A percentile compares a stretch with the other conserved stretches of the same genome.
Evolutionary conservation across 2,888 invertebrate genomes (phyloP).

Genomic region (Ptilodon capucinus): DNA sequence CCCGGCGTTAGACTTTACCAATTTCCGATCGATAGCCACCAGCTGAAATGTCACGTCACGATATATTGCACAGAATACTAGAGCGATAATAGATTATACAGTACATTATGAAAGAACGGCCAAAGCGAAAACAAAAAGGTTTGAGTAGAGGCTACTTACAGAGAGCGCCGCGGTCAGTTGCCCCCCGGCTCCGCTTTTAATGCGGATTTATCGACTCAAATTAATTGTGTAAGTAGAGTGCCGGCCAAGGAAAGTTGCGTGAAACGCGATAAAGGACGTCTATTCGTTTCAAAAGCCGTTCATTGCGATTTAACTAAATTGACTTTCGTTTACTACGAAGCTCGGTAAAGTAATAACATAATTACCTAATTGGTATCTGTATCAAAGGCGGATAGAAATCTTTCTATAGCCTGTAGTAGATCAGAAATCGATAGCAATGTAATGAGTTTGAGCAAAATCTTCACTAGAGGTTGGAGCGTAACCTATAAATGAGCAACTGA

Average conservation of each 20-base stretch:
- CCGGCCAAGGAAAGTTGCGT: conserved; percentile 73
- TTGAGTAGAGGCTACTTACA: conserved; percentile 67
- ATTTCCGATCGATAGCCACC: conserved; percentile 55
- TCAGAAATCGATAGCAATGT: neutral
- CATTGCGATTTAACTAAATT: conserved; percentile 64
- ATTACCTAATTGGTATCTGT: conserved; percentile 5
- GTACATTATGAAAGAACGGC: conserved; percentile 47
- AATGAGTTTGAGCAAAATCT: too few species aligned
- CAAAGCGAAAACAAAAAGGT: conserved; percentile 65
- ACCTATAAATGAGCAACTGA: too few species aligned
- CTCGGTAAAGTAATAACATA: conserved; percentile 33
- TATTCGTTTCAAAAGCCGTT: conserved; percentile 61
- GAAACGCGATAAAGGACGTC: conserved; percentile 72
- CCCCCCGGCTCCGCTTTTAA: conserved; percentile 73
- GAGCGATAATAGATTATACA: conserved; percentile 53
- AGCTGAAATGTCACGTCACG: conserved; percentile 44
- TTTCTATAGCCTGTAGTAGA: too few species aligned
- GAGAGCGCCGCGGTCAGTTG: conserved; percentile 68
- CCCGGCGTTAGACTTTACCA: conserved; percentile 48
- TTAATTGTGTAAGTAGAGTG: conserved; percentile 80
- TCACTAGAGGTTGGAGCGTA: too few species aligned
- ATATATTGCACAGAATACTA: conserved; percentile 35
- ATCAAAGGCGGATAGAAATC: neutral
- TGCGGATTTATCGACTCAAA: conserved; percentile 81
- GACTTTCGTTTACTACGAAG: conserved; percentile 50